Conservation (phyloP, 2,797 vertebrate genomes). For the Acipenser transmontanus region DNA sequence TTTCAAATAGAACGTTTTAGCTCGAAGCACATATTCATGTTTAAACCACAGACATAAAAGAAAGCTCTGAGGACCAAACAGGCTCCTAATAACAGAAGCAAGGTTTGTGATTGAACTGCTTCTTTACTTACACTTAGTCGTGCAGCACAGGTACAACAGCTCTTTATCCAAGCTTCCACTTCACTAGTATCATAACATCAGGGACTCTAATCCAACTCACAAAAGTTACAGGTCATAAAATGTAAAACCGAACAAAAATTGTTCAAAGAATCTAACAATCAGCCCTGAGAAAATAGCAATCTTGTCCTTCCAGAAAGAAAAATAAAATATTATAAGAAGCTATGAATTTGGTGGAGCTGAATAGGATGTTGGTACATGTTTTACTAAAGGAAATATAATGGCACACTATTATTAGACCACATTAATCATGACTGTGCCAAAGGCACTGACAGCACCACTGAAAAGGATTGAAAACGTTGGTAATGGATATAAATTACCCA, state of each 20-base stretch:
- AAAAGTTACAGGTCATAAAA: constrained; percentile 27
- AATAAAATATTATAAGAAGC: constrained; percentile 97
- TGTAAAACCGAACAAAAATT: constrained; percentile 24
- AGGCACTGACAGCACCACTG: constrained; percentile 98
- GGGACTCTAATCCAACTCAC: constrained; percentile 37
- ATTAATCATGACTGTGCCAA: constrained; percentile 99
- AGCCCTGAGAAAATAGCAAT: constrained; percentile 83
- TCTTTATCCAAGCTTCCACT: background rate
- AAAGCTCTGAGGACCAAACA: background rate
- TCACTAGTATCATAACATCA: constrained; percentile 23
- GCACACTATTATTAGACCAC: constrained; percentile 99
- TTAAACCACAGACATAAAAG: constrained; percentile 12
- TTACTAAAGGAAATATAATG: constrained; percentile 99
- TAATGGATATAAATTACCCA: constrained; percentile 99
- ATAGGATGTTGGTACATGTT: constrained; percentile 99
- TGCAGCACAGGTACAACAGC: background rate
- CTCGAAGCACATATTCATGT: background rate
- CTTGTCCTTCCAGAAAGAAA: constrained; percentile 92
- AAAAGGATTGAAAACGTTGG: constrained; percentile 99
- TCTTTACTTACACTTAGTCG: background rate
- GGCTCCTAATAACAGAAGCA: constrained; percentile 5
- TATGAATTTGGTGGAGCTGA: constrained; percentile 98
- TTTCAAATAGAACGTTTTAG: too few species aligned
- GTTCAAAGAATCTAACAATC: constrained; percentile 43
- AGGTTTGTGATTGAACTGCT: background rate